Base-by-base conservation (phyloP, 2,888 invertebrate species). In the Tetrapedia diversipes region DNA sequence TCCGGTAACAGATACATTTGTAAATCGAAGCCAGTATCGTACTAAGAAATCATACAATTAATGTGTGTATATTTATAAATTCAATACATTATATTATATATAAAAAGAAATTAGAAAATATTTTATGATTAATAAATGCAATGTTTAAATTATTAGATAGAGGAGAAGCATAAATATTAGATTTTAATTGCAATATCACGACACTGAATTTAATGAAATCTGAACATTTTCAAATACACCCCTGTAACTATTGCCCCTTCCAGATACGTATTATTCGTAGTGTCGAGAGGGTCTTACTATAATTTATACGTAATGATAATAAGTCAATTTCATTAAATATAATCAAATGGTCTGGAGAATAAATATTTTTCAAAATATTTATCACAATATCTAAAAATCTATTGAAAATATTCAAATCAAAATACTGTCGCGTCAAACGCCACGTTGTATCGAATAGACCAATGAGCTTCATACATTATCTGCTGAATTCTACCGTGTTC, bases 361-460 rank as follows among this genome's bases (percentile, higher is more conserved):
- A 32, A 41, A 14, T 39, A n/a, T n/a, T n/a, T 43, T 37, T 10
- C 2, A 7, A 29, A 34, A 56, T 47, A 27, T 34, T 69, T 34
- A 24, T 24, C n/a, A n/a, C 14, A 22, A 34, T 27, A 10, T 29
- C 39, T 49, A 4, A 22, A 43, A 43, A 61, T 24, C 45, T 41
- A 41, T 32, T 53, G 16, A 32, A 24, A 27, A 32, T 51, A 72
- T 32, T 60, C 37, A 37, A 37, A 41, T 51, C 11, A 27, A 39
- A 54, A 51, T 24, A 24, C 37, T 39, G 24, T 57, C 63, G 76
- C 73, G 69, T 81, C 63, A 69, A 69, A 77, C 85, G 87, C 86
- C 87, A 87, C 87, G 87, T 87, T 84, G 86, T 83, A 84, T 74
- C 47, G 11, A 54, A 39, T 32, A 27, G 34, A 57, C 80, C 83